These are phyloP conservation scores for Scophthalmus maximus DNA, from an alignment of 2,113 vertebrate species.

Conservation along the genomic window DNA sequence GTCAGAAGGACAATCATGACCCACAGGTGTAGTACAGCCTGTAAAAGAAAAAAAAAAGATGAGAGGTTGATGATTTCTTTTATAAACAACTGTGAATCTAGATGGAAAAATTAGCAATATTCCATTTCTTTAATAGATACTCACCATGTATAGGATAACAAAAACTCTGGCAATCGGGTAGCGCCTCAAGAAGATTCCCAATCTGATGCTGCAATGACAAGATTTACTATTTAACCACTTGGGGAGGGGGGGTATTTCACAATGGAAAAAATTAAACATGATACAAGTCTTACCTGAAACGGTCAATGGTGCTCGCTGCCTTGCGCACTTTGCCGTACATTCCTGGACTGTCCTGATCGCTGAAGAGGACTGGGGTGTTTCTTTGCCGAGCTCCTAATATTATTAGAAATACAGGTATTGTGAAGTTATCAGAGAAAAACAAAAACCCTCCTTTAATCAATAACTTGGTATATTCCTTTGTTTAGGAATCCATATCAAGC, in stretches of 20 bases:
- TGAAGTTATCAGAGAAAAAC: too few species aligned
- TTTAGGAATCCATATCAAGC: too few species aligned
- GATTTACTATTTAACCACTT: neutral
- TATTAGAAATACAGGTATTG: neutral
- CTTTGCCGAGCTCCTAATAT: conserved; percentile 89
- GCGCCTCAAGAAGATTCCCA: conserved; percentile 96
- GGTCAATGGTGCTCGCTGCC: conserved; percentile 95
- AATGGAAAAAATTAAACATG: neutral
- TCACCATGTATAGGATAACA: conserved; percentile 97
- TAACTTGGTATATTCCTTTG: too few species aligned
- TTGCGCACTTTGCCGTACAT: conserved; percentile 94
- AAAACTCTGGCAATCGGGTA: conserved; percentile 95
- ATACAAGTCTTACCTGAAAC: conserved; percentile 87
- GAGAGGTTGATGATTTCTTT: neutral
- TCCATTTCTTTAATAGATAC: conserved; percentile 56
- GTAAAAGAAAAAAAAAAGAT: conserved; percentile 50
- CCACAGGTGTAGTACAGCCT: conserved; percentile 96
- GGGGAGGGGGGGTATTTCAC: neutral
- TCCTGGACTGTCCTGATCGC: conserved; percentile 85
- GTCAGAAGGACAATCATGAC: conserved; percentile 98
- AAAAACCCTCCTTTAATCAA: too few species aligned
- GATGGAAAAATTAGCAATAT: neutral
- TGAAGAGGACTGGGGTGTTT: conserved; percentile 92
- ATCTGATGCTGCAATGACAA: conserved; percentile 87
- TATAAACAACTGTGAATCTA: neutral